These are phyloP conservation scores for Synchiropus splendidus DNA, from an alignment of 2,113 vertebrate species.

Conservation along the genomic window DNA sequence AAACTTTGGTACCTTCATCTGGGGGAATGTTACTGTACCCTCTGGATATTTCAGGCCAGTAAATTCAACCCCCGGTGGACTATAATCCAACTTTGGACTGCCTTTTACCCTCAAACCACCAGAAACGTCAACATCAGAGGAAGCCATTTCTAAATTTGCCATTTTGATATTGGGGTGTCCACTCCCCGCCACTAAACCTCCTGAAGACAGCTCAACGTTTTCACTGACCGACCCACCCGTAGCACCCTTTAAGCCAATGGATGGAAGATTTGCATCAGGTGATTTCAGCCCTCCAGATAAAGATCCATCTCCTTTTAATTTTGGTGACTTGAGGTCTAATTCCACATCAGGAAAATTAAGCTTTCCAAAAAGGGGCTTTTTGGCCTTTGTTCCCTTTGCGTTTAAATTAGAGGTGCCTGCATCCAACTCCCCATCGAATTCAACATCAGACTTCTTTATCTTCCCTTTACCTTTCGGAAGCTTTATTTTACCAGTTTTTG, in stretches of 20 bases:
- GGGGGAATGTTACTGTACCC: conserved; percentile 63
- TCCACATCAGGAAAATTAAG: conserved; percentile 88
- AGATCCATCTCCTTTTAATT: conserved; percentile 66
- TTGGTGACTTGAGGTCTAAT: conserved; percentile 83
- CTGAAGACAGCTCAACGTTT: conserved; percentile 24
- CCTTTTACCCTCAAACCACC: conserved; percentile 52
- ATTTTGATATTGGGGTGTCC: conserved; percentile 64
- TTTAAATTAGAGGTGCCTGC: conserved; percentile 41
- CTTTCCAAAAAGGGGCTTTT: conserved; percentile 82
- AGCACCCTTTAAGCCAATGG: conserved; percentile 2
- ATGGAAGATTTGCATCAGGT: not conserved
- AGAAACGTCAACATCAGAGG: conserved; percentile 43
- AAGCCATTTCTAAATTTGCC: conserved; percentile 32
- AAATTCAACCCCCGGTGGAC: conserved; percentile 16
- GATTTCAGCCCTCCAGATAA: conserved; percentile 17
- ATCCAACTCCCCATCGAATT: conserved; percentile 52
- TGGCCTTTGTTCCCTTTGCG: conserved; percentile 70
- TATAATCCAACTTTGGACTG: conserved; percentile 24
- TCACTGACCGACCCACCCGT: conserved; percentile 16
- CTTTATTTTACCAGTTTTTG: conserved; percentile 88
- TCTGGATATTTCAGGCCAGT: conserved; percentile 54
- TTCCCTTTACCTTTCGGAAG: conserved; percentile 84
- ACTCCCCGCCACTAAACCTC: conserved; percentile 59
- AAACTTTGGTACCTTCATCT: conserved; percentile 77
- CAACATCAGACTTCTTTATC: conserved; percentile 54